phyloP scores from a whole-genome alignment of 2,888 invertebrate species.

The Eupeodes latifasciatus region DNA sequence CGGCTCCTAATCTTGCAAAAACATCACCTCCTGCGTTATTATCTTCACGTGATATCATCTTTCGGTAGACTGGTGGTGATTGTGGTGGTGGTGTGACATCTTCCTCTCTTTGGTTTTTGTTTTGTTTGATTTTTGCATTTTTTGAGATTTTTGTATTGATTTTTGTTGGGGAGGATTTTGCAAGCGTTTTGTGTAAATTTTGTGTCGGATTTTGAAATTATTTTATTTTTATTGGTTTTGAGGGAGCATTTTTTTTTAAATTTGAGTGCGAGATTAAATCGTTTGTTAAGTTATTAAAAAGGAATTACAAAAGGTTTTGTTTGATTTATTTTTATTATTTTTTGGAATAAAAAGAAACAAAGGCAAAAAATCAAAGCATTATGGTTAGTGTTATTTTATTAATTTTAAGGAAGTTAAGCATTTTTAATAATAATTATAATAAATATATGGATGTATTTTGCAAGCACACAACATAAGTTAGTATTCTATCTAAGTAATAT shows the following conservation, averaged over 20 bases:
- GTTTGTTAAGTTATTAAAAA: constrained; percentile 54
- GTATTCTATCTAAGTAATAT: constrained; percentile 21
- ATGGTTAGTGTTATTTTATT: constrained; percentile 65
- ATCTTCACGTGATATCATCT: constrained; percentile 80
- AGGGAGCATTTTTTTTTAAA: constrained; percentile 46
- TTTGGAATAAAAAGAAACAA: constrained; percentile 66
- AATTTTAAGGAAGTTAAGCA: constrained; percentile 38
- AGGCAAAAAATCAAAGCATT: constrained; percentile 76
- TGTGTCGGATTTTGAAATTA: constrained; percentile 47
- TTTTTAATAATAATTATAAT: constrained; percentile 41
- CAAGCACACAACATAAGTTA: constrained; percentile 52
- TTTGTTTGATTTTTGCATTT: constrained; percentile 5
- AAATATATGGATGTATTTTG: constrained; percentile 41
- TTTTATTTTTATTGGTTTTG: constrained; percentile 46
- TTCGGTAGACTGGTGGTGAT: constrained; percentile 79
- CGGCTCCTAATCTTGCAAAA: constrained; percentile 80
- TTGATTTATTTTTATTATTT: constrained; percentile 4
- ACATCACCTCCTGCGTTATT: constrained; percentile 78
- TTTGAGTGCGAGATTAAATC: constrained; percentile 24
- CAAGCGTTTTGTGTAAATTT: constrained; percentile 59
- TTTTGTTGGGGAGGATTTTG: constrained; percentile 28
- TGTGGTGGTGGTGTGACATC: constrained; percentile 74
- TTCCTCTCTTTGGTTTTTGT: constrained; percentile 73
- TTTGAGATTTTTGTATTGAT: constrained; percentile 30
- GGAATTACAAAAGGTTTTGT: constrained; percentile 35